These are phyloP conservation scores for Toxonevra muliebris DNA, from an alignment of 2,888 invertebrate genomes.

Conservation along the genomic window DNA sequence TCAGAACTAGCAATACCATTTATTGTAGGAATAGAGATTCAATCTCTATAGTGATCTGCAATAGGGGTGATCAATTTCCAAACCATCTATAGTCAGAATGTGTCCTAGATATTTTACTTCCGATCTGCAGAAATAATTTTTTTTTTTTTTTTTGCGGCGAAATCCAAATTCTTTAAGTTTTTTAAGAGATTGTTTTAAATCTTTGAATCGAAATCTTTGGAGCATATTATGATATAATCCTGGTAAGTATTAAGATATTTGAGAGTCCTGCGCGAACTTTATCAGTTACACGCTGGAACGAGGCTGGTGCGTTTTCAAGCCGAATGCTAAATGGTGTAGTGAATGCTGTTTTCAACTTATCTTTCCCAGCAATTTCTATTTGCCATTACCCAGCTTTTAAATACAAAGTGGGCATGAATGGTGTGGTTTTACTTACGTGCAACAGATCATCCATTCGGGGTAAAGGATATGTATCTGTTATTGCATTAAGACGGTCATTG, in stretches of 20 bases:
- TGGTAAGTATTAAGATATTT: conserved; percentile 43
- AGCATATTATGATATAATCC: no score
- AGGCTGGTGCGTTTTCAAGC: conserved; percentile 49
- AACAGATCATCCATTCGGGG: conserved; percentile 60
- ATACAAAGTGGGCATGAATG: conserved; percentile 53
- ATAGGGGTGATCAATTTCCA: conserved; percentile 47
- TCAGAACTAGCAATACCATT: no score
- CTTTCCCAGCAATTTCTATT: background rate
- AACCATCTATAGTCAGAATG: conserved; percentile 47
- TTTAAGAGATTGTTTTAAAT: no score
- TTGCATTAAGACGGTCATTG: conserved; percentile 41
- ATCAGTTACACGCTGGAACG: conserved; percentile 51
- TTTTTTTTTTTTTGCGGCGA: conserved; percentile 49
- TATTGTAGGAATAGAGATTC: no score
- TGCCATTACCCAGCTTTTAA: conserved; percentile 51
- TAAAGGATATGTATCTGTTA: conserved; percentile 51
- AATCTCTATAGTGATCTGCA: no score
- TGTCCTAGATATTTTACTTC: conserved; percentile 51
- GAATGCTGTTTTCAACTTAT: conserved; percentile 44
- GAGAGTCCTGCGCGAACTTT: conserved; percentile 37
- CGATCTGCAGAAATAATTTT: conserved; percentile 37
- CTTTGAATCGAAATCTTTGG: no score
- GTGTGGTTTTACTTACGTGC: conserved; percentile 46
- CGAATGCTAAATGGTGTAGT: conserved; percentile 54
- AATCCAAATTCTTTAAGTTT: conserved; percentile 41